phyloP scores from a whole-genome alignment of 2,888 invertebrate species.

The Theretra japonica region DNA sequence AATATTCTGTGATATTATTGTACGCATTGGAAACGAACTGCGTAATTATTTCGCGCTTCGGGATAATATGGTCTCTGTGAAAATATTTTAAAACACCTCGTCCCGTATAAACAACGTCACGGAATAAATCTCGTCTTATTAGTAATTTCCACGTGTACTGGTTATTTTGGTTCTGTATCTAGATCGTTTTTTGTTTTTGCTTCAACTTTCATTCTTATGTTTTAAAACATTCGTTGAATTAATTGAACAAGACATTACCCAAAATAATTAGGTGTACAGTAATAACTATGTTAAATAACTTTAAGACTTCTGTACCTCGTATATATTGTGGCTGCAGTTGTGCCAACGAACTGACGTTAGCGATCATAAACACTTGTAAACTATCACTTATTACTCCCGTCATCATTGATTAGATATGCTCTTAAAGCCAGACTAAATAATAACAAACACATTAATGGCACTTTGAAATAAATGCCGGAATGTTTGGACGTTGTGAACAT shows the following conservation, averaged over 20 bases:
- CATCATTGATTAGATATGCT: conserved; percentile 35
- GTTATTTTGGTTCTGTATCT: not conserved
- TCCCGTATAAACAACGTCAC: not conserved
- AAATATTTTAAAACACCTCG: not conserved
- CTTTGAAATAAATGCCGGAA: conserved; percentile 25
- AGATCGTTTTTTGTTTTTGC: not conserved
- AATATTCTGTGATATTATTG: not conserved
- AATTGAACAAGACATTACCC: too few relatives aligned
- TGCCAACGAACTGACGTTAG: conserved; percentile 18
- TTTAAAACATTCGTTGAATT: not conserved
- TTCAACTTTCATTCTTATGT: not conserved
- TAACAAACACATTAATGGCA: conserved; percentile 35
- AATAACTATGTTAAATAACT: not conserved
- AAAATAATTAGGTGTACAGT: not conserved
- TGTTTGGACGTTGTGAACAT: conserved; percentile 16
- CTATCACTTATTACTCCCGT: conserved; percentile 34
- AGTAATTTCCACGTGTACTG: not conserved
- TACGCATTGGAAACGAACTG: not conserved
- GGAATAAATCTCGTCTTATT: not conserved
- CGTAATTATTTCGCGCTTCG: conserved; percentile 1
- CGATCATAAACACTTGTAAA: conserved; percentile 34
- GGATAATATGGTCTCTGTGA: not conserved
- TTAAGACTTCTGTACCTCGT: not conserved
- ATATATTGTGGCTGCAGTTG: not conserved
- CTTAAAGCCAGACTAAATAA: conserved; percentile 41